Conservation (phyloP, 2,113 vertebrate species). For the Pampusana beccarii region DNA sequence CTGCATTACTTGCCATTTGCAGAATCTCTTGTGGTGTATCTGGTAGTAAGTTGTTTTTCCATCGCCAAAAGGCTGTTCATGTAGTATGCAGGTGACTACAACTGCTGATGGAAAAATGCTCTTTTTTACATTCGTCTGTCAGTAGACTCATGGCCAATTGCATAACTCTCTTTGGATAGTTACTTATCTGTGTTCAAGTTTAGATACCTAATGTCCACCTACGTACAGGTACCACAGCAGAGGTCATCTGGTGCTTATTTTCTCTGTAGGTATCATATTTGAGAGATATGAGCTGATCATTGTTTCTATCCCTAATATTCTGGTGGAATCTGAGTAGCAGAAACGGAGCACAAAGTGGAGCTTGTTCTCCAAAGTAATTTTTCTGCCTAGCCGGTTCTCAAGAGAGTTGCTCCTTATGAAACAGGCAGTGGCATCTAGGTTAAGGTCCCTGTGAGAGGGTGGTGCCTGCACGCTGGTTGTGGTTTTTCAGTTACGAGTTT, state of each 20-base stretch:
- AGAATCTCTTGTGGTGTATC: background rate
- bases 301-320: background rate
- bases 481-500: background rate
- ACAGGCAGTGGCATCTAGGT: slow-evolving; percentile 32
- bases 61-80: background rate
- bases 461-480: background rate
- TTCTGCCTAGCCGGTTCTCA: background rate
- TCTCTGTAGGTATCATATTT: background rate
- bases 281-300: background rate
- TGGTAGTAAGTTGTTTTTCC: background rate
- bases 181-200: background rate
- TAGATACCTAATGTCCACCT: background rate
- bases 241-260: background rate
- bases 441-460: background rate
- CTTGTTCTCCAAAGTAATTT: background rate
- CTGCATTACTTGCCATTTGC: background rate
- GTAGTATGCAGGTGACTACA: background rate
- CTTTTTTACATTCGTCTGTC: background rate
- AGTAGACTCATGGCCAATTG: background rate
- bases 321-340: background rate
- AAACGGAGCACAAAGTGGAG: background rate
- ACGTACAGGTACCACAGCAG: background rate
- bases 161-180: background rate
- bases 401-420: slow-evolving; percentile 19
- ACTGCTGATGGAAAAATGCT: background rate